phyloP scores from a whole-genome alignment of 1,140 invertebrate species.

The Scylla paramamosain region DNA sequence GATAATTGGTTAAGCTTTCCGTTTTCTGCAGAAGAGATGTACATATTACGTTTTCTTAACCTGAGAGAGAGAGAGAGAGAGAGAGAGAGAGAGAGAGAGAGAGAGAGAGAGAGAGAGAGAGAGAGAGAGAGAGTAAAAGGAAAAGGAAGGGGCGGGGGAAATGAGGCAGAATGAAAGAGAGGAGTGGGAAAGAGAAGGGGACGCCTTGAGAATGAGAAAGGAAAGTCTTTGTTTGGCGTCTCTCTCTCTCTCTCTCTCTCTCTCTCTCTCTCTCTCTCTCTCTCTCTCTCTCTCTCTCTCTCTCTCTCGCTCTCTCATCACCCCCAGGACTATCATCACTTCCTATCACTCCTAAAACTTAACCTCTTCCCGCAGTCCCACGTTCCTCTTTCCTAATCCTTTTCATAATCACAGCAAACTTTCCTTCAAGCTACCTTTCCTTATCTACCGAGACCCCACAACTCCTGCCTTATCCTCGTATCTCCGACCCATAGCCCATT shows the following conservation, averaged over 20 bases:
- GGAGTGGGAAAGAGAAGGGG: neutral
- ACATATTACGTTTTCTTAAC: too few species aligned
- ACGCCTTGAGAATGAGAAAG: neutral
- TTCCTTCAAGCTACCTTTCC: neutral
- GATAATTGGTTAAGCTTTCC: too few species aligned
- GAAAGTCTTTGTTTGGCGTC: neutral
- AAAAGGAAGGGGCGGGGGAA: neutral
- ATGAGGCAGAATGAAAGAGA: neutral
- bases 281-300: conserved; percentile 9
- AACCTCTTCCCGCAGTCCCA: neutral
- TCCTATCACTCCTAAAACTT: neutral
- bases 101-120: too few species aligned
- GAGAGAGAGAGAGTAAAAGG: too few species aligned
- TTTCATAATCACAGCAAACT: neutral
- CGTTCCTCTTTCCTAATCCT: neutral
- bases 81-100: too few species aligned
- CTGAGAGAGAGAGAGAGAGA: too few species aligned
- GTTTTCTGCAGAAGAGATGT: too few species aligned
- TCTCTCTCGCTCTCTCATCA: neutral
- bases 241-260: conserved; percentile 20
- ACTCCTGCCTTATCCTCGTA: neutral
- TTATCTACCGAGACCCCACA: neutral
- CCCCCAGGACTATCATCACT: neutral
- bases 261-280: conserved; percentile 20
- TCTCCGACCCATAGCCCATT: neutral